A percentile compares a stretch with the other conserved stretches of the same genome.
Conservation (phyloP, 2,888 invertebrate species). For the Athrips mouffetella region DNA sequence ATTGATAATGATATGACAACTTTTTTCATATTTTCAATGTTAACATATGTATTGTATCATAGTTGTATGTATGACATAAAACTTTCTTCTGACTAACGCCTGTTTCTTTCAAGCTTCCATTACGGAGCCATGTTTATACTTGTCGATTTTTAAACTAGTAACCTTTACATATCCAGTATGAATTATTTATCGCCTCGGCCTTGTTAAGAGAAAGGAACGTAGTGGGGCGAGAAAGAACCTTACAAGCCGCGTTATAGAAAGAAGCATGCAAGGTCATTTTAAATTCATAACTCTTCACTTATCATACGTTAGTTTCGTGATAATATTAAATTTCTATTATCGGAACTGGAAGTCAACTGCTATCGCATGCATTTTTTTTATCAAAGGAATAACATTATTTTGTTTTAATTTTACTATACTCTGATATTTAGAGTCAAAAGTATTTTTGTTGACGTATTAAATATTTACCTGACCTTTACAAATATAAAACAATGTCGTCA, state of each 20-base stretch:
- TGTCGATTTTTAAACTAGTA: neutral
- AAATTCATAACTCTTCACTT: conserved; percentile 21
- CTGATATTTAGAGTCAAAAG: neutral
- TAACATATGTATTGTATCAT: conserved; percentile 33
- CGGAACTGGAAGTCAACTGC: too few relatives aligned
- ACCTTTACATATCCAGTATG: conserved; percentile 1
- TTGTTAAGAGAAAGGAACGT: conserved; percentile 5
- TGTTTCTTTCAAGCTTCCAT: conserved; percentile 36
- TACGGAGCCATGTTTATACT: neutral
- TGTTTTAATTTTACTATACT: neutral
- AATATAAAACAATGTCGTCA: too few relatives aligned
- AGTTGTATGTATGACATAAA: conserved; percentile 29
- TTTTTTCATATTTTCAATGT: conserved; percentile 45
- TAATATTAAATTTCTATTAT: too few relatives aligned
- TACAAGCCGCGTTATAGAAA: conserved; percentile 19
- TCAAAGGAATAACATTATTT: neutral
- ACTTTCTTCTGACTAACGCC: conserved; percentile 35
- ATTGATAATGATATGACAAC: conserved; percentile 31
- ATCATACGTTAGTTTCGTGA: conserved; percentile 24
- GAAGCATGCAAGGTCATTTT: conserved; percentile 26
- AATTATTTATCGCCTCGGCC: conserved; percentile 9
- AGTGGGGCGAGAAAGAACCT: conserved; percentile 5
- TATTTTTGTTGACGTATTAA: neutral
- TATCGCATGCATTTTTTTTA: conserved; percentile 21
- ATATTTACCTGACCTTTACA: neutral